A percentile compares a stretch with the other conserved stretches of the same genome.
Conservation (phyloP, 2,797 vertebrate genomes). For the Rhinoraja longicauda region DNA sequence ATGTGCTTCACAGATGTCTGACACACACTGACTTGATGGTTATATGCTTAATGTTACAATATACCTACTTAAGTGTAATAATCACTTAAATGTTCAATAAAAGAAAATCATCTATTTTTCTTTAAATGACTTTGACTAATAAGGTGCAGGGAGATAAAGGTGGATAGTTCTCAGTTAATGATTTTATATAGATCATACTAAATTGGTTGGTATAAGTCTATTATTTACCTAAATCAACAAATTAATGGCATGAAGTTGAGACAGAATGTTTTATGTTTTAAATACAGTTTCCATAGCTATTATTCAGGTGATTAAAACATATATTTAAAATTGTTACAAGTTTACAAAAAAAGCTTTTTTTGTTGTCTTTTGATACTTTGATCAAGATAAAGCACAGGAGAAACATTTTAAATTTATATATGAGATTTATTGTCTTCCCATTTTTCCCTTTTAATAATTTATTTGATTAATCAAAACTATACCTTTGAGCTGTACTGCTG, state of each 20-base stretch:
- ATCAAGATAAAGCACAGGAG: neutral
- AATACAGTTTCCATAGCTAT: neutral
- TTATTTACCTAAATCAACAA: neutral
- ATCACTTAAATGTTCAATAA: neutral
- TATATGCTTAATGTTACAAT: neutral
- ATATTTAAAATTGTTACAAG: slow-evolving; percentile 4
- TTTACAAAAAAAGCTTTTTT: neutral
- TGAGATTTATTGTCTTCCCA: neutral
- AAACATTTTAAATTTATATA: slow-evolving; percentile 17
- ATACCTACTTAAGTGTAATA: neutral
- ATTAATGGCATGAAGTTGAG: slow-evolving; percentile 1
- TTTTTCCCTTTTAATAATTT: neutral
- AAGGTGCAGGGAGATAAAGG: neutral
- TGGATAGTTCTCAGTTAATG: neutral
- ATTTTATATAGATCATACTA: neutral
- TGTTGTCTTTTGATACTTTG: neutral
- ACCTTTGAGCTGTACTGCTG: neutral
- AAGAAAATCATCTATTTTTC: neutral
- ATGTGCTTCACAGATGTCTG: neutral
- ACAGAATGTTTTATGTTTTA: neutral
- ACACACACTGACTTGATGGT: neutral
- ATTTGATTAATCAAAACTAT: neutral
- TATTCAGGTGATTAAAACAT: slow-evolving; percentile 7
- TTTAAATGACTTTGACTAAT: neutral
- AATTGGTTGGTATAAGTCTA: neutral